Conservation (phyloP, 2,113 vertebrate species). For the Chlamydotis undulata region DNA sequence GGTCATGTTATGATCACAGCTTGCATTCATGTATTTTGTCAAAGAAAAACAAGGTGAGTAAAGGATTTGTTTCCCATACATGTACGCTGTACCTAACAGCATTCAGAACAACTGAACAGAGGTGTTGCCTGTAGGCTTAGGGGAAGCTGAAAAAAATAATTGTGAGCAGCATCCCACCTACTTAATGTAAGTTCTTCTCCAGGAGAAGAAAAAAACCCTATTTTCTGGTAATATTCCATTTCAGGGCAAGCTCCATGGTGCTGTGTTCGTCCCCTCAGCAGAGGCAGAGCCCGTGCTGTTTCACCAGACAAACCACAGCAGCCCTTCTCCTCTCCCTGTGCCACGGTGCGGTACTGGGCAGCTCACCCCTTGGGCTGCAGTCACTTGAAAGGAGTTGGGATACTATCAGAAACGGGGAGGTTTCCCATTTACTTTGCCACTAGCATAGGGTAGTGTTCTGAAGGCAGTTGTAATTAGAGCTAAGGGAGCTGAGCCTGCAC, state of each 20-base stretch:
- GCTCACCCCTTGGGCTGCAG: neutral
- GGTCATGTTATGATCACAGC: neutral
- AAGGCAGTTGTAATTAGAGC: neutral
- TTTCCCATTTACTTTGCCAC: neutral
- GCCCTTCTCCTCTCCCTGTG: neutral
- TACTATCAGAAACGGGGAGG: neutral
- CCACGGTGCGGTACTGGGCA: neutral
- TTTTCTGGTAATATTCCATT: neutral
- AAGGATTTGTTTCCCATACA: neutral
- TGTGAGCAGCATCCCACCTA: neutral
- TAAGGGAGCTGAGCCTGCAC: neutral
- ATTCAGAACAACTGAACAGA: neutral
- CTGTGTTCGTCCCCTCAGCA: neutral
- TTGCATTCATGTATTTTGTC: neutral
- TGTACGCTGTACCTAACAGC: neutral
- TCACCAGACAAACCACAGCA: neutral
- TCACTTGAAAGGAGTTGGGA: neutral
- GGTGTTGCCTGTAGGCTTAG: neutral
- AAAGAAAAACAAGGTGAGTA: neutral
- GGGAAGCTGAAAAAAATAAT: neutral
- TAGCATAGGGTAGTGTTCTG: neutral
- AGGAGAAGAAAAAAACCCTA: neutral
- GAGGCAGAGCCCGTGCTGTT: neutral
- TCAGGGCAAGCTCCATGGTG: neutral
- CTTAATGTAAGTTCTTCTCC: neutral